Evolutionary conservation across 2,113 vertebrate species (phyloP), one percentile per base, ranked within the genome.

Genomic region (Plectropomus leopardus): DNA sequence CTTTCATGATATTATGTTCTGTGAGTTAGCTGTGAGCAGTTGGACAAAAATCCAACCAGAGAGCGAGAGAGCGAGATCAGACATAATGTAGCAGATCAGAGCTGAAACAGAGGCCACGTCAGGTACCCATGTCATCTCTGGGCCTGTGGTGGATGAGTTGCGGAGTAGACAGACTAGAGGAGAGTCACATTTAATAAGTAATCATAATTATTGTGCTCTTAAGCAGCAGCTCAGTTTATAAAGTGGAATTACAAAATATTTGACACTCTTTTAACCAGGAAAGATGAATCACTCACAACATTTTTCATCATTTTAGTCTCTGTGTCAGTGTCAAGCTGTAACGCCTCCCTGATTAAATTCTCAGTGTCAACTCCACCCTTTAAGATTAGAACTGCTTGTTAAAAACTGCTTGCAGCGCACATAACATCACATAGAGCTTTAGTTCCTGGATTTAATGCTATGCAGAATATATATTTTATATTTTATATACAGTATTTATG

Each of bases 401-500:
- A 58, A 79, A 83, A 80, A 61, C 34, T 36, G 45, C 47, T 61
- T 58, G 54, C 40, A 61, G 34, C 67, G 65, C 21, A 24, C 59
- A 66, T 36, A 44, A 70, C 53, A 59, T 58, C 32, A 48, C 54
- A 78, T 7, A 84, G 70, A 61, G 45, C 72, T 53, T 77, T 21
- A 51, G 57, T 45, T 58, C 19, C 40, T 60, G 5, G 50, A 75
- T 82, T 7, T 60, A 82, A 80, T 72, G 63, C 50, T n/a, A 53
- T 19, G 32, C 51, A 53, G n/a, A 57, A 84, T 87, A 47, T 67
- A 78, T 84, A 67, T 79, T 83, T 86, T 26, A 86, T 78, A 44
- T 67, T 53, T 57, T 59, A 55, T 58, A 82, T 89, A 34, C 36
- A 88, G 54, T 87, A 88, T 92, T 87, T 65, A 86, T 89, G 36